Conservation (phyloP, 2,113 vertebrate genomes). For the Oostethus manadensis region DNA sequence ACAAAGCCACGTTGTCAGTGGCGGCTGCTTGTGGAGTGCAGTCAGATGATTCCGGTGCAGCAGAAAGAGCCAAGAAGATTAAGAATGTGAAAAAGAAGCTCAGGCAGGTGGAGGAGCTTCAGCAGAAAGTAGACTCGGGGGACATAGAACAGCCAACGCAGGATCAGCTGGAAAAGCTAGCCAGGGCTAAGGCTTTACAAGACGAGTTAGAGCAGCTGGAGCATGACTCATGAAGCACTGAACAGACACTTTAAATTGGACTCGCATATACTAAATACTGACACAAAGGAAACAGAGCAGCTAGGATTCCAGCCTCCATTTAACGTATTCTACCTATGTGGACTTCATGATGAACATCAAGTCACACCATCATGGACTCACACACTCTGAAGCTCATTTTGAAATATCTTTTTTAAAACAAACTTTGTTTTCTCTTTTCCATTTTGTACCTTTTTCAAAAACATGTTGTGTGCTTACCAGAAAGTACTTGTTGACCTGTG, state of each 20-base stretch:
- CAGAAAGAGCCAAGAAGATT: conserved; percentile 81
- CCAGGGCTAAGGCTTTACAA: conserved; percentile 69
- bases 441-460: conserved; percentile 43
- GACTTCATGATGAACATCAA: conserved; percentile 24
- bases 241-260: background rate
- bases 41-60: conserved; percentile 35
- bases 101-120: conserved; percentile 86
- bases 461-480: conserved; percentile 8
- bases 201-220: conserved; percentile 82
- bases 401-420: conserved; percentile 33
- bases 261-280: conserved; percentile 17
- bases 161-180: conserved; percentile 90
- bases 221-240: conserved; percentile 67
- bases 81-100: conserved; percentile 92
- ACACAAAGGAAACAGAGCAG: conserved; percentile 35
- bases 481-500: conserved; percentile 14
- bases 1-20: conserved; percentile 9
- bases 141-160: conserved; percentile 80
- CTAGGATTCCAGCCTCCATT: conserved; percentile 29
- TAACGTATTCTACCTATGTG: conserved; percentile 28
- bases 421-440: conserved; percentile 26
- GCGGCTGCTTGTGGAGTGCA: background rate
- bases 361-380: background rate
- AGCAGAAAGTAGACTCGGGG: conserved; percentile 83
- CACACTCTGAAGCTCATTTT: conserved; percentile 11